Conservation (phyloP, 2,797 vertebrate species). For the Myotis findleyi region DNA sequence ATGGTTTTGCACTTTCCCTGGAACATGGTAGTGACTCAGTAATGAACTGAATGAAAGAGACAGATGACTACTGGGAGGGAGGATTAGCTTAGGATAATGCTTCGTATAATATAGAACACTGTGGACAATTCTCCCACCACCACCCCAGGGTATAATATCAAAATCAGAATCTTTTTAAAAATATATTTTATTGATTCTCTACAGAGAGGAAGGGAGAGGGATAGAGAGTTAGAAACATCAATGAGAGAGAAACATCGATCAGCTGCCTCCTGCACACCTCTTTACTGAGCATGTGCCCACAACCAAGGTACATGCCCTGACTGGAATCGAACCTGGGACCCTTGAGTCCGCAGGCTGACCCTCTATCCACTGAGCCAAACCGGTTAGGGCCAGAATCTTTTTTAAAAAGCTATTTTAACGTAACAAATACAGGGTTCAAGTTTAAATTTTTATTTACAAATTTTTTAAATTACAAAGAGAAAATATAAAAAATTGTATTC, state of each 20-base stretch:
- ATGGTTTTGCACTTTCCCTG: not conserved
- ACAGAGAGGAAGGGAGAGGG: too few species aligned
- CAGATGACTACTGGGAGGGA: not conserved
- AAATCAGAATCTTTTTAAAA: conserved; percentile 47
- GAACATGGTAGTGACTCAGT: conserved; percentile 20
- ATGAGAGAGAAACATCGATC: too few species aligned
- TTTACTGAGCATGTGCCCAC: too few species aligned
- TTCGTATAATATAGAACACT: conserved; percentile 22
- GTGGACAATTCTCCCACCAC: not conserved
- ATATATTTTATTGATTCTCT: not conserved
- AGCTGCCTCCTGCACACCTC: too few species aligned
- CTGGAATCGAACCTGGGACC: too few species aligned
- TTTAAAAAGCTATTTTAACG: conserved; percentile 35
- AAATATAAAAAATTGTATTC: not conserved
- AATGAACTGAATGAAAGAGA: conserved; percentile 44
- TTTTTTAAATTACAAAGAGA: not conserved
- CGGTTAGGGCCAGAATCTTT: not conserved
- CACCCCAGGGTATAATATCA: not conserved
- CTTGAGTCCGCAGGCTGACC: too few species aligned
- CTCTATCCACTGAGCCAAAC: too few species aligned
- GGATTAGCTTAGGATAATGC: not conserved
- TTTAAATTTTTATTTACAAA: conserved; percentile 24
- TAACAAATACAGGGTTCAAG: not conserved
- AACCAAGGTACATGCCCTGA: too few species aligned
- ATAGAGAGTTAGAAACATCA: too few species aligned